Base-by-base conservation (phyloP, 1,140 invertebrate genomes). In the Notospermus geniculatus region DNA sequence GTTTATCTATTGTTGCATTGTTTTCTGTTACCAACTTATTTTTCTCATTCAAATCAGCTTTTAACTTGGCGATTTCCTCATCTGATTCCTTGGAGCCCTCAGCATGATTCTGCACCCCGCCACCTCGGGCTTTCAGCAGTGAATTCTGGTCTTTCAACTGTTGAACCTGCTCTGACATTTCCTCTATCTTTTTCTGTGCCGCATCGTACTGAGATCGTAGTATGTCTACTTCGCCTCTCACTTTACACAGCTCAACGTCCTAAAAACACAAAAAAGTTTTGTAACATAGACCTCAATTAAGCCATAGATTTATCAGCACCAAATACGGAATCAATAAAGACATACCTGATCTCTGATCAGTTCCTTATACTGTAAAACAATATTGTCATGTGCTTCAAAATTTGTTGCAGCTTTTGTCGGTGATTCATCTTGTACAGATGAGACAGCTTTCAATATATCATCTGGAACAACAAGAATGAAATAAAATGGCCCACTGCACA, bases 131-230 rank as follows among this genome's bases (percentile, higher is more conserved):
- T 82, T 91, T 91, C 0, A 94, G 80, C 43, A 95, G 79, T 2
- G 91, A 88, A 80, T 93, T 93, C 81, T 96, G 92, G 80, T 94
- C 92, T 71, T 87, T 88, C 13, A 95, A 81, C 71, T 92, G 88
- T 11, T 88, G 86, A 54, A 92, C 86, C 13, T 88, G 85, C 11
- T 86, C 82, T 68, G 85, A 82, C 32, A 91, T 80, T 76, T 93
- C 90, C 45, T 87, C 85, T 1, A 93, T 77, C 70, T 90, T 86
- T 41, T 80, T 72, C 85, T 91, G 79, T 27, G 65, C 30, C 30
- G 60, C 56, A 36, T 62, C 59, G 57, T 73, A 62, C 59, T 78
- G 73, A 5, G 57, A 36, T 57, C 79, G 70, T 23, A 80, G 39
- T 54, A 71, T 69, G 27, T 71, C 64, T 25, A 80, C 60, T 61